Evolutionary conservation across 2,888 invertebrate species (phyloP).

Genomic region (Asteroscopus sphinx): DNA sequence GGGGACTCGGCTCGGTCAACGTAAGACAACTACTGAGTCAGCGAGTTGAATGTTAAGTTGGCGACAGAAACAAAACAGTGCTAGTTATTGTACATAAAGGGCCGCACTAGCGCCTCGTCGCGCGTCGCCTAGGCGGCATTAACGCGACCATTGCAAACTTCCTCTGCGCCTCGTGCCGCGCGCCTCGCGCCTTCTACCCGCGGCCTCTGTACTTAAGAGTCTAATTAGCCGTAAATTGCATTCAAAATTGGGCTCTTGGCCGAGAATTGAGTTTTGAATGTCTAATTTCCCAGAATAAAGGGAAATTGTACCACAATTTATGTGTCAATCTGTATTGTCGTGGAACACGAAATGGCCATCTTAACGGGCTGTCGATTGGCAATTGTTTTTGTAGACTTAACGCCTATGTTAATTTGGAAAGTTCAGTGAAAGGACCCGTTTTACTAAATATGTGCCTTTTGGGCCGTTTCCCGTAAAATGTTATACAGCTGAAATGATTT

Average conservation of each 20-base stretch:
- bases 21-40: slow-evolving; percentile 45
- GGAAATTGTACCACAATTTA: slow-evolving; percentile 78
- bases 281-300: slow-evolving; percentile 84
- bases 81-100: slow-evolving; percentile 72
- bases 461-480: too few relatives aligned
- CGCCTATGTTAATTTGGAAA: slow-evolving; percentile 45
- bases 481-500: background rate
- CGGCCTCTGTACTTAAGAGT: slow-evolving; percentile 82
- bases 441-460: background rate
- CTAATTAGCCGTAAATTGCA: slow-evolving; percentile 87
- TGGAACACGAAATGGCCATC: slow-evolving; percentile 58
- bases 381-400: slow-evolving; percentile 46
- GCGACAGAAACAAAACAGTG: slow-evolving; percentile 67
- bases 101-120: slow-evolving; percentile 53
- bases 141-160: slow-evolving; percentile 77
- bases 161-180: slow-evolving; percentile 66
- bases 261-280: slow-evolving; percentile 86
- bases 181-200: slow-evolving; percentile 61
- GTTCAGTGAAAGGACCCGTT: slow-evolving; percentile 12
- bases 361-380: slow-evolving; percentile 53
- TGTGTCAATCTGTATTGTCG: slow-evolving; percentile 78
- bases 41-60: slow-evolving; percentile 54
- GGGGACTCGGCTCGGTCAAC: slow-evolving; percentile 16
- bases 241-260: slow-evolving; percentile 82
- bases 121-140: slow-evolving; percentile 60